Conservation (phyloP, 1,140 invertebrate species). For the Sesamia nonagrioides region DNA sequence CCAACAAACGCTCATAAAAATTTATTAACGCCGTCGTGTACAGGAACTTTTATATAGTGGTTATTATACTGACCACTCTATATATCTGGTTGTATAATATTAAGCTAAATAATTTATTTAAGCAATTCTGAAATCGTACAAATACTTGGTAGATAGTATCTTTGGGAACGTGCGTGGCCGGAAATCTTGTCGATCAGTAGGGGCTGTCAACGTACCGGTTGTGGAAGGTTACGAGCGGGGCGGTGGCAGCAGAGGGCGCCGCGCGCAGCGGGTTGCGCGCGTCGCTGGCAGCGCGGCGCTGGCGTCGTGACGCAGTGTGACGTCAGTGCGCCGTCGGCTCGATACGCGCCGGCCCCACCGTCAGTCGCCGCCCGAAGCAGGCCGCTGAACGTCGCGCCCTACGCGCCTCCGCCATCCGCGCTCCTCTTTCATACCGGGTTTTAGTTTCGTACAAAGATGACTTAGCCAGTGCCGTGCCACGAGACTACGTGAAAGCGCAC, state of each 20-base stretch:
- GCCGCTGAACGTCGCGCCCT: conserved; percentile 83
- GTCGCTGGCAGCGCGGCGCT: conserved; percentile 75
- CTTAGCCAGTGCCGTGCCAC: conserved; percentile 84
- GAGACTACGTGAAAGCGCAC: conserved; percentile 84
- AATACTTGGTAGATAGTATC: conserved; percentile 50
- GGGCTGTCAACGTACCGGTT: conserved; percentile 76
- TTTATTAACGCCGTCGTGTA: conserved; percentile 48
- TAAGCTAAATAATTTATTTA: not conserved
- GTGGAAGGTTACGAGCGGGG: conserved; percentile 78
- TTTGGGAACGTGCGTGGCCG: conserved; percentile 55
- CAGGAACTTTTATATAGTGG: conserved; percentile 47
- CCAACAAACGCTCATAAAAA: conserved; percentile 62
- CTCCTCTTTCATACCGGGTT: conserved; percentile 84
- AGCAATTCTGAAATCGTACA: conserved; percentile 44
- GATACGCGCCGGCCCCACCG: conserved; percentile 78
- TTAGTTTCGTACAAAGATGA: conserved; percentile 85
- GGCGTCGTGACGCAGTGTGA: conserved; percentile 88
- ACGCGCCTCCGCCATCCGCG: conserved; percentile 80
- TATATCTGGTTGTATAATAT: not conserved
- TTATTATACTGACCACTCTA: not conserved
- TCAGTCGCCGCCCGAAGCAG: conserved; percentile 85
- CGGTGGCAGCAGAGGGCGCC: conserved; percentile 63
- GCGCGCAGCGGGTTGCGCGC: conserved; percentile 72
- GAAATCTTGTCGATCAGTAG: conserved; percentile 67
- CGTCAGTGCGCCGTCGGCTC: conserved; percentile 85